phyloP scores from a whole-genome alignment of 2,888 invertebrate species.

The Lycocerus yunnanus region DNA sequence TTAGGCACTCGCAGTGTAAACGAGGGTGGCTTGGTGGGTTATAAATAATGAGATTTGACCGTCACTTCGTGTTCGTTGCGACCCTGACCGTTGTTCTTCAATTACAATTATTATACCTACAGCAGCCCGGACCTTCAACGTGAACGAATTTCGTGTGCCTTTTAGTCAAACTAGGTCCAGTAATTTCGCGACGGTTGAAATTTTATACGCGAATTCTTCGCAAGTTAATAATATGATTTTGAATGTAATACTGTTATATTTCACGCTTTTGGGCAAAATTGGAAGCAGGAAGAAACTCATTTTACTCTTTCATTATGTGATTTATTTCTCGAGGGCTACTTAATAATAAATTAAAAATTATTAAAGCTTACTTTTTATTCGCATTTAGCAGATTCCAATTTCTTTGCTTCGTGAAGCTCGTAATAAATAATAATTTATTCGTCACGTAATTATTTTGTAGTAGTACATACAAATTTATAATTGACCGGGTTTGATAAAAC shows the following conservation, averaged over 20 bases:
- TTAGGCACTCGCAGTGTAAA: not conserved
- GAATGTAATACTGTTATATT: not conserved
- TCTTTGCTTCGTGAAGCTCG: not conserved
- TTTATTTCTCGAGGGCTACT: not conserved
- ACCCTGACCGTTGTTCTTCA: conserved; percentile 1
- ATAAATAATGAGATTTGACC: not conserved
- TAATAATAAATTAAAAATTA: not conserved
- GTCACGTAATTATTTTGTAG: not conserved
- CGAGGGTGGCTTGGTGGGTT: not conserved
- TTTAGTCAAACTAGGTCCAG: not conserved
- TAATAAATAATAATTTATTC: not conserved
- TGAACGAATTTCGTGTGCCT: not conserved
- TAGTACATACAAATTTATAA: not conserved
- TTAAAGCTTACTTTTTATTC: not conserved
- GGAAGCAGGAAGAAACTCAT: not conserved
- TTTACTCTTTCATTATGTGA: not conserved
- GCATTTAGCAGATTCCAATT: not conserved
- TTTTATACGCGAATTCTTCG: not conserved
- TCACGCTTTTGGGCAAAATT: not conserved
- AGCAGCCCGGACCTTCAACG: not conserved
- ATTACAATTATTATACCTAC: not conserved
- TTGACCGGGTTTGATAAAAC: not conserved
- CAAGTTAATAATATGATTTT: not conserved
- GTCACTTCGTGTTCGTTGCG: not conserved
- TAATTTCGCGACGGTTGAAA: not conserved